These are phyloP conservation scores for Saguinus midas DNA, from an alignment of 2,113 vertebrate genomes.

Conservation along the genomic window DNA sequence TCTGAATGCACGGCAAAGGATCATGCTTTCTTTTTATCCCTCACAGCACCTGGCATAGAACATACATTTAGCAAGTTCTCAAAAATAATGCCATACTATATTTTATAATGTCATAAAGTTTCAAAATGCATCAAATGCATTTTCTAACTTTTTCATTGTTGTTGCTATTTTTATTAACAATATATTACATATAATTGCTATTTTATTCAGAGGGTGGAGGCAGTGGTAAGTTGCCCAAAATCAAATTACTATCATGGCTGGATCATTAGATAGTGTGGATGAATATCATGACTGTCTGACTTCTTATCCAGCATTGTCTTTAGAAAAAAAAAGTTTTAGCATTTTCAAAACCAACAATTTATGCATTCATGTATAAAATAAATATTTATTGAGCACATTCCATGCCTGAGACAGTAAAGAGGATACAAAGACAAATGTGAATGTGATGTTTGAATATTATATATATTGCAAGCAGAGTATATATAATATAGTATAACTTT, in stretches of 20 bases:
- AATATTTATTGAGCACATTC: not conserved
- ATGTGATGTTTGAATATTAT: not conserved
- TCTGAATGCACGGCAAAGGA: not conserved
- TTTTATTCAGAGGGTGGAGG: not conserved
- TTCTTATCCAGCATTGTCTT: not conserved
- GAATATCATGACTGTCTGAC: not conserved
- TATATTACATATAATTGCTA: not conserved
- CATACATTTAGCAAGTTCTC: not conserved
- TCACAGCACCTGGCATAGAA: not conserved
- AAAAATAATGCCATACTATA: not conserved
- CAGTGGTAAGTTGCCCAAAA: not conserved
- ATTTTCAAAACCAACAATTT: not conserved
- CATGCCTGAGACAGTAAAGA: not conserved
- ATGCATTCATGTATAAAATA: conserved; percentile 21
- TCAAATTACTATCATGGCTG: not conserved
- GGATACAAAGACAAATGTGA: not conserved
- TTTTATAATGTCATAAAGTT: not conserved
- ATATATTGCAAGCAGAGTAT: not conserved
- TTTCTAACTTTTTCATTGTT: not conserved
- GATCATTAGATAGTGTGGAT: not conserved
- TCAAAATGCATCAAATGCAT: not conserved
- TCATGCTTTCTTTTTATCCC: not conserved
- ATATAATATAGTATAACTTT: not conserved
- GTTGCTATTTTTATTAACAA: not conserved
- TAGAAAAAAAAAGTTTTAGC: not conserved